phyloP scores from a whole-genome alignment of 2,797 vertebrate genomes.

The Hoplostethus atlanticus region DNA sequence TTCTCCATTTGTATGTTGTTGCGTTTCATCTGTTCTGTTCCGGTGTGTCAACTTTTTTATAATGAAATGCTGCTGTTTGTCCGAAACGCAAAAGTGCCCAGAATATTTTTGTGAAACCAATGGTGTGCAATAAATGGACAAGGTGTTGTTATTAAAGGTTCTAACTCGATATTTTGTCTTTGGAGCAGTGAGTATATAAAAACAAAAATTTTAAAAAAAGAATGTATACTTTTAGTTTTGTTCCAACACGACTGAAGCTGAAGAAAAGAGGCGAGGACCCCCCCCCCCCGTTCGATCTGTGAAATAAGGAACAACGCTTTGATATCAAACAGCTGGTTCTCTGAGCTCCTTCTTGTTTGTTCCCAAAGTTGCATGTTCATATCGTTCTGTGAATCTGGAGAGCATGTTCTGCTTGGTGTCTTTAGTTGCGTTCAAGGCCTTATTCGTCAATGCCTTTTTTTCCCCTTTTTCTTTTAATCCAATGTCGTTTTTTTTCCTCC shows the following conservation, averaged over 20 bases:
- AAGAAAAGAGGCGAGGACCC: constrained; percentile 43
- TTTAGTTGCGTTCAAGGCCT: constrained; percentile 62
- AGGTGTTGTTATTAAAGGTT: constrained; percentile 72
- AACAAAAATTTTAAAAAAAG: constrained; percentile 32
- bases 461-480: constrained; percentile 29
- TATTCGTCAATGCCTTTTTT: constrained; percentile 57
- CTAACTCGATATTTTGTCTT: constrained; percentile 59
- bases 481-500: neutral
- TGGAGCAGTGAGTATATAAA: constrained; percentile 46
- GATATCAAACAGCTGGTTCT: constrained; percentile 43
- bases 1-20: constrained; percentile 71
- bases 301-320: constrained; percentile 64
- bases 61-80: constrained; percentile 84
- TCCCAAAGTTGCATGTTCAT: constrained; percentile 70
- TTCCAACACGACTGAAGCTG: constrained; percentile 73
- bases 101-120: constrained; percentile 82
- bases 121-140: constrained; percentile 84
- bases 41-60: constrained; percentile 66
- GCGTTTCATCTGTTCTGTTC: constrained; percentile 67
- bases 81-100: constrained; percentile 82
- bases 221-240: constrained; percentile 73
- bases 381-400: constrained; percentile 73
- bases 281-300: constrained; percentile 60
- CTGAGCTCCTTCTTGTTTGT: constrained; percentile 58
- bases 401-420: constrained; percentile 65